These are phyloP conservation scores for Mormyrus proboscirostris DNA, from an alignment of 2,797 vertebrate species.

Conservation along the genomic window DNA sequence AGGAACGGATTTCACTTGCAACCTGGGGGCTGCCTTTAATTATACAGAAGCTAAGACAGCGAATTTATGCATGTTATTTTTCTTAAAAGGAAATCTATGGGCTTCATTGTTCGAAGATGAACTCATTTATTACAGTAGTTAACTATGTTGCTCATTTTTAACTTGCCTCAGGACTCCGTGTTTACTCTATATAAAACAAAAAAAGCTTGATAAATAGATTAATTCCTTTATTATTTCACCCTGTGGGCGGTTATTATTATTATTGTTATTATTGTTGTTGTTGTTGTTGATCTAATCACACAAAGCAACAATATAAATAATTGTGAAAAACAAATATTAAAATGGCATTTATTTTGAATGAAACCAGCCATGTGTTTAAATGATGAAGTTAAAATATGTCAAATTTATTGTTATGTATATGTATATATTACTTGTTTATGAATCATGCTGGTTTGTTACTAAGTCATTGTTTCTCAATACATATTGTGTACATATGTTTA, in stretches of 20 bases:
- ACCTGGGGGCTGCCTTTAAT: conserved; percentile 28
- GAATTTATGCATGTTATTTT: conserved; percentile 44
- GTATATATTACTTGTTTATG: neutral
- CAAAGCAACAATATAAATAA: neutral
- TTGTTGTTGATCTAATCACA: neutral
- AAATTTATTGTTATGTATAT: neutral
- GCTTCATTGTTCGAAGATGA: conserved; percentile 51
- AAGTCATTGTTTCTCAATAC: neutral
- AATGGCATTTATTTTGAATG: neutral
- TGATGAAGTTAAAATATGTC: neutral
- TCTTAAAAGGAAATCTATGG: conserved; percentile 44
- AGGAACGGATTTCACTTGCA: neutral
- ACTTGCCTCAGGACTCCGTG: conserved; percentile 14
- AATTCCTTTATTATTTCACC: neutral
- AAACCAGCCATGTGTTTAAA: neutral
- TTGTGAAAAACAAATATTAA: neutral
- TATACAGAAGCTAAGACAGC: conserved; percentile 32
- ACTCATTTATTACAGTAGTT: neutral
- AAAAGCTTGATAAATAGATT: neutral
- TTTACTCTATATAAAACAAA: neutral
- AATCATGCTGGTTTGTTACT: neutral
- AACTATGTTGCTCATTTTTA: neutral
- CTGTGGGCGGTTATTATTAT: neutral
- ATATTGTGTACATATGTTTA: neutral
- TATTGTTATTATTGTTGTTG: neutral